Base-by-base conservation (phyloP, 1,140 invertebrate genomes). In the Limonius californicus region DNA sequence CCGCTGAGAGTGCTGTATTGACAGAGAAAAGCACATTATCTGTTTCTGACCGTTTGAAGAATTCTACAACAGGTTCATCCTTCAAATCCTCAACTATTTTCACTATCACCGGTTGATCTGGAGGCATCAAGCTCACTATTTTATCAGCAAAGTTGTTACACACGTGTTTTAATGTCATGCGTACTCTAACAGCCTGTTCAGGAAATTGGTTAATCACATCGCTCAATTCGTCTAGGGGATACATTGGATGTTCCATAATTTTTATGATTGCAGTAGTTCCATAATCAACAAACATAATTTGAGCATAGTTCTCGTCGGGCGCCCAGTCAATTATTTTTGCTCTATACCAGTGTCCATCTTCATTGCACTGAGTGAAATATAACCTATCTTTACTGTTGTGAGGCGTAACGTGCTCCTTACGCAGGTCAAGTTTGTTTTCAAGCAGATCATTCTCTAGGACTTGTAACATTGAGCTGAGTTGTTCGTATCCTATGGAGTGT, bases 11-110 rank as follows among this genome's bases (percentile, higher is more conserved):
- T 20, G 82, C 82, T 59, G 81, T 79, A 74, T 87, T 87, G 54
- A 88, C 81, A 32, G 83, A 86, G 42, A 82, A 81, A 57, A 87
- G 74, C 16, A 81, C 78, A 60, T 83, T 81, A 42, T 80, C 78
- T 7, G 79, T 77, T 32, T 78, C 73, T 43, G 78, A 77, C 69
- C 85, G 76, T 64, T 82, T 85, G 66, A 85, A 86, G 30, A 88
- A 77, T 68, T 87, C 84, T 2, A 86, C 84, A 30, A 77, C 62
- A 7, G 82, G 78, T 20, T 70, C 18, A 11, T 67, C 42, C n/a
- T 70, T 62, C 2, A 43, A 43, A 0, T 56, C 63, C 8, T 67
- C 58, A 54, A 64, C 54, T 1, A 78, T 53, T 23, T 80, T 67
- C 12, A 80, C 59, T 0, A 81, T 55, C 12, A 80, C 74, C 50